phyloP scores from a whole-genome alignment of 2,888 invertebrate species.

The Leucophenga montana region DNA sequence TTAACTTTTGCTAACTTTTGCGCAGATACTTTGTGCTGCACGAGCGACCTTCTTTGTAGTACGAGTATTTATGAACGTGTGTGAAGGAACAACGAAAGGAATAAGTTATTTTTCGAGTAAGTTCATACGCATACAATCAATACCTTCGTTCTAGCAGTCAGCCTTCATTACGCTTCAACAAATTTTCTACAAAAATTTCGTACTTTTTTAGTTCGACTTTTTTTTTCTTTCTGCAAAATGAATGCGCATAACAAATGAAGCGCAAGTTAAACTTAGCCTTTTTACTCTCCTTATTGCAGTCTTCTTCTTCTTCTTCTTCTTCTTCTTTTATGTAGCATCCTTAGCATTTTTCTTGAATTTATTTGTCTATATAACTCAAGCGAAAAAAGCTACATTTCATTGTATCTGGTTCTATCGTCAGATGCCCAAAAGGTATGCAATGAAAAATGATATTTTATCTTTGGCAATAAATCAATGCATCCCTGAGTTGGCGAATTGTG shows the following conservation, averaged over 20 bases:
- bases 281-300: not conserved
- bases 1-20: too few relatives aligned
- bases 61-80: too few relatives aligned
- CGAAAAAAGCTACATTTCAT: too few relatives aligned
- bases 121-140: too few relatives aligned
- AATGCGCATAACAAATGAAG: conserved; percentile 10
- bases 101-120: too few relatives aligned
- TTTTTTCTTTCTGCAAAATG: not conserved
- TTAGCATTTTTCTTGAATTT: not conserved
- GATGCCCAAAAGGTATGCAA: not conserved
- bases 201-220: not conserved
- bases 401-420: too few relatives aligned
- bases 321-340: not conserved
- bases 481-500: too few relatives aligned
- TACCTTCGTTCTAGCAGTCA: not conserved
- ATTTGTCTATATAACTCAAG: not conserved
- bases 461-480: not conserved
- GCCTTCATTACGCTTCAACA: not conserved
- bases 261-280: conserved; percentile 7
- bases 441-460: not conserved
- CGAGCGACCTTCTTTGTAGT: too few relatives aligned
- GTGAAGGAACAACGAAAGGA: too few relatives aligned
- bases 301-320: not conserved
- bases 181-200: conserved; percentile 3
- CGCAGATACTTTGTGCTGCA: too few relatives aligned